Percentiles rank a stretch among this genome's conserved stretches.
Evolutionary conservation across 2,888 invertebrate species (phyloP).

Genomic region (Shargacucullia verbasci): DNA sequence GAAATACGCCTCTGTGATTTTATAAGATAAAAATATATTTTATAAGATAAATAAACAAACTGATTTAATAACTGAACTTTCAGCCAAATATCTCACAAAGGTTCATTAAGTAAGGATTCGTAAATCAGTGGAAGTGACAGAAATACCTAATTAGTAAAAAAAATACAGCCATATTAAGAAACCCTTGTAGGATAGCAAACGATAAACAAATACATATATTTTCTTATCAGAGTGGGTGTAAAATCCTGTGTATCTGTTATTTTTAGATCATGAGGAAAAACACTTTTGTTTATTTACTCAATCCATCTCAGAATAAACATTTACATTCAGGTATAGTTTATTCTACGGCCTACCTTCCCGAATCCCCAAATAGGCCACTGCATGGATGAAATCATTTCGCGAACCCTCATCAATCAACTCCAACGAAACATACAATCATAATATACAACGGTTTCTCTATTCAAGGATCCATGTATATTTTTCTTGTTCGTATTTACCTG

Average conservation of each 20-base stretch:
- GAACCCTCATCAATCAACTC: conserved; percentile 58
- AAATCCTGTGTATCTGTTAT: no score
- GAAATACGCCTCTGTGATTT: no score
- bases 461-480: conserved; percentile 44
- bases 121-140: no score
- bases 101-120: no score
- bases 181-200: no score
- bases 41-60: no score
- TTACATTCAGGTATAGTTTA: conserved; percentile 43
- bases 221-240: conserved; percentile 2
- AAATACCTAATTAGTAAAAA: no score
- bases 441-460: conserved; percentile 45
- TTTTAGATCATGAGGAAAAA: conserved; percentile 6
- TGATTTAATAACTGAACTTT: no score
- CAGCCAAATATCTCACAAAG: no score
- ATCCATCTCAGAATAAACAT: conserved; percentile 43
- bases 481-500: conserved; percentile 65
- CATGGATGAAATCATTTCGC: conserved; percentile 51
- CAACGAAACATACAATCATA: conserved; percentile 51
- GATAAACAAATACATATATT: background rate
- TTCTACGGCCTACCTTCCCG: conserved; percentile 26
- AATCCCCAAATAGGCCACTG: conserved; percentile 44
- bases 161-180: no score
- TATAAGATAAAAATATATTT: no score
- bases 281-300: conserved; percentile 15